Base-by-base conservation (phyloP, 2,888 invertebrate genomes). In the Troides aeacus region DNA sequence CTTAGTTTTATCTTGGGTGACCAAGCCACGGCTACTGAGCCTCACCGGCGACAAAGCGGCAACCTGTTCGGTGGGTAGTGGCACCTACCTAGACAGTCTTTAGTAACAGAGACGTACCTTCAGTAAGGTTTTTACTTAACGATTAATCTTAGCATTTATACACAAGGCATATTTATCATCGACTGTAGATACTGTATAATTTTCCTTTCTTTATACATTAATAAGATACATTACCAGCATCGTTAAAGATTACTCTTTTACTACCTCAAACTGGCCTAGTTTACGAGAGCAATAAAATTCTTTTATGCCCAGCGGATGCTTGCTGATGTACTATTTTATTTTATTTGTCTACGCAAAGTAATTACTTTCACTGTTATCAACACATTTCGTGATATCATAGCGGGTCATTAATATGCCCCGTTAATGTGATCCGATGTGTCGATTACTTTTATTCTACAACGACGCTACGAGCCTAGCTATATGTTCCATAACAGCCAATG, bases 191-290 rank as follows among this genome's bases (percentile, higher is more conserved):
- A 53, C 10, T 3, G 23, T 36, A 30, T 18, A 53, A 46, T 8
- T 24, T 60, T 60, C 8, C 10, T 23, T 24, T 58, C 0, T 58
- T 58, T n/a, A n/a, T 53, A 46, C 15, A 21, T 56, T 56, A 56
- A 56, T 36, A 39, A 21, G n/a, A 15, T 64, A 46, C 46, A n/a
- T 64, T 42, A 4, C 36, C 46, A 17, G 24, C 42, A 56, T 42
- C n/a, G 64, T 69, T 62, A 36, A 61, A 30, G 60, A 69, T 60
- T 68, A 64, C 60, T 59, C 60, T 61, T 69, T 69, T 69, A 69
- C 39, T 57, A 61, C 61, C 30, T 69, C 39, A 61, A 69, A 64
- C 69, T 69, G 56, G 64, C 53, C 59, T 53, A 69, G 64, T 64
- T 69, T 61, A 64, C 64, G 64, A 64, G 56, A n/a, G 61, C 56